Conservation (phyloP, 2,797 vertebrate genomes). For the Hippoglossus hippoglossus region DNA sequence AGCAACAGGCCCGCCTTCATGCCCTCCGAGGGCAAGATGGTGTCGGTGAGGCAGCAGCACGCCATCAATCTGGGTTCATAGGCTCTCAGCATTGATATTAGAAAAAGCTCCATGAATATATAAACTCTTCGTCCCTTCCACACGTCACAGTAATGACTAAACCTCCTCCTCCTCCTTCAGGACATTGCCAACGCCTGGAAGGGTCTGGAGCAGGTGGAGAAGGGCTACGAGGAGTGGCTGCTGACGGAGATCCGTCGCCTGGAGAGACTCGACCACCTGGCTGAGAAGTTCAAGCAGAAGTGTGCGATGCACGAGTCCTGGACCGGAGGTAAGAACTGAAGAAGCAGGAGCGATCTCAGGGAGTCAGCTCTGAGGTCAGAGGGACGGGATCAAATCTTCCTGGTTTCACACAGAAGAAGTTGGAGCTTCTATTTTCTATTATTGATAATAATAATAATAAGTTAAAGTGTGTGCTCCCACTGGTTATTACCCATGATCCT, state of each 20-base stretch:
- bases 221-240: constrained; percentile 94
- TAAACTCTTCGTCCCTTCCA: no score
- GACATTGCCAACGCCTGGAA: constrained; percentile 93
- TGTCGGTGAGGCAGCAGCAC: constrained; percentile 82
- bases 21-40: constrained; percentile 95
- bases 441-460: no score
- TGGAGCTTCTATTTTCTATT: neutral
- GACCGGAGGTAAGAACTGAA: constrained; percentile 83
- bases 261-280: constrained; percentile 92
- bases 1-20: constrained; percentile 95
- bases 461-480: no score
- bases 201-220: constrained; percentile 91
- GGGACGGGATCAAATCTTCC: no score
- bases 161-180: constrained; percentile 63
- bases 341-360: no score
- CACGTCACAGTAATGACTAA: neutral
- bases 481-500: no score
- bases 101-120: no score
- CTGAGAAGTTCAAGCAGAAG: constrained; percentile 95
- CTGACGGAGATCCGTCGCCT: constrained; percentile 91
- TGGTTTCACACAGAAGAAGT: neutral
- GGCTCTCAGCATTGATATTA: no score
- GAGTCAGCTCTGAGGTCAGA: no score
- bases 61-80: no score
- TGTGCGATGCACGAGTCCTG: constrained; percentile 89